Conservation (phyloP, 2,888 invertebrate genomes). For the Morinoia aosen region DNA sequence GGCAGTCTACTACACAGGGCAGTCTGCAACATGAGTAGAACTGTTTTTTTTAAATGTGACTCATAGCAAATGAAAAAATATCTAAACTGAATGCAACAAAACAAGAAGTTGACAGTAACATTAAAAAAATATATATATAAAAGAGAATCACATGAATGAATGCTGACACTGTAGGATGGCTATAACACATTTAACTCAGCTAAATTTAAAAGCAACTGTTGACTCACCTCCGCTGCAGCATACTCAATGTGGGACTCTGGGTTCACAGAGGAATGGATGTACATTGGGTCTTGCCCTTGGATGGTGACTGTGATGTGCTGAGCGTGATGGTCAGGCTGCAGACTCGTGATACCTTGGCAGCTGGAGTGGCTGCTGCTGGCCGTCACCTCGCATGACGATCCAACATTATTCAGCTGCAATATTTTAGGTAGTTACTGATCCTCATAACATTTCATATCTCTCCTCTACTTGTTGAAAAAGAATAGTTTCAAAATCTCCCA, state of each 20-base stretch:
- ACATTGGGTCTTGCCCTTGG: slow-evolving; percentile 52
- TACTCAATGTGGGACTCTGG: not conserved
- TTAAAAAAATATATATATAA: no score
- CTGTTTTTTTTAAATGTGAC: no score
- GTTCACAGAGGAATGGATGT: slow-evolving; percentile 28
- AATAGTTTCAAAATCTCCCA: not conserved
- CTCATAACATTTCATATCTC: not conserved
- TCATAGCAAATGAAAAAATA: no score
- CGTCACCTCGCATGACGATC: slow-evolving; percentile 5
- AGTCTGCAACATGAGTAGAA: no score
- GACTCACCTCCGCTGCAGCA: not conserved
- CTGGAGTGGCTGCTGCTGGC: not conserved
- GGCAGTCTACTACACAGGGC: no score
- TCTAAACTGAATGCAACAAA: no score
- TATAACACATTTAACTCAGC: not conserved
- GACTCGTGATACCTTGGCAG: not conserved
- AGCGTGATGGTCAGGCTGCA: not conserved
- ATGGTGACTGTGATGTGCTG: slow-evolving; percentile 45
- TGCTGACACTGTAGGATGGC: no score
- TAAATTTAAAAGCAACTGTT: not conserved
- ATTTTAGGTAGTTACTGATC: not conserved
- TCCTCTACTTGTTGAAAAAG: no score
- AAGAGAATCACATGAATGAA: no score
- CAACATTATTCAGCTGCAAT: slow-evolving; percentile 2
- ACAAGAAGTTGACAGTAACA: no score